A percentile compares a stretch with the other conserved stretches of the same genome.
These are phyloP conservation scores for Ophion ellenae DNA, from an alignment of 2,888 invertebrate genomes.

Conservation along the genomic window DNA sequence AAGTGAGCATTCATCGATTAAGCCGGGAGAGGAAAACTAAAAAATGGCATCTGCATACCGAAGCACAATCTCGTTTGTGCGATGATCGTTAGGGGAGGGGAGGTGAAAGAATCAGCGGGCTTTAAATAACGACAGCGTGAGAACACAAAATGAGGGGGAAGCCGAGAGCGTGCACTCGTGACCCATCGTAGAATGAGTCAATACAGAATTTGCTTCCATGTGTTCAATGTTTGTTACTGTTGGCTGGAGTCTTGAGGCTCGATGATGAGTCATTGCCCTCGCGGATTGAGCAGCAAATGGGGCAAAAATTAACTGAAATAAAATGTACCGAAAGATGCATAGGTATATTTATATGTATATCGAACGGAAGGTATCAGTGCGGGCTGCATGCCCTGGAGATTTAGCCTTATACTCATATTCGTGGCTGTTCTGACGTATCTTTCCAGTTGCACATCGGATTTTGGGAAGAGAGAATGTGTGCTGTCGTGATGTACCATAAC, in stretches of 20 bases:
- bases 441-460: conserved; percentile 47
- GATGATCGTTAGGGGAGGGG: not conserved
- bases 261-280: conserved; percentile 62
- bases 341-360: conserved; percentile 14
- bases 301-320: conserved; percentile 1
- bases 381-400: conserved; percentile 54
- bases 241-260: conserved; percentile 38
- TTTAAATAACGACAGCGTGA: conserved; percentile 6
- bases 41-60: not conserved
- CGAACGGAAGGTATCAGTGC: conserved; percentile 24
- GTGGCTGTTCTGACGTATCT: conserved; percentile 28
- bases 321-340: conserved; percentile 1
- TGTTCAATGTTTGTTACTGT: conserved; percentile 32
- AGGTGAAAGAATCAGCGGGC: not conserved
- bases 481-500: conserved; percentile 43
- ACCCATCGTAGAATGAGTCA: conserved; percentile 51
- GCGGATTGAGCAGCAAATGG: conserved; percentile 6
- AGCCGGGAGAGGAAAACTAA: not conserved
- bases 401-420: conserved; percentile 16
- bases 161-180: conserved; percentile 44
- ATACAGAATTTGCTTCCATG: conserved; percentile 30
- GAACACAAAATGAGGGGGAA: conserved; percentile 13
- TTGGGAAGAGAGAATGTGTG: conserved; percentile 48
- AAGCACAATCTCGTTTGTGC: not conserved
- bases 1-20: not conserved